phyloP scores from a whole-genome alignment of 2,113 vertebrate genomes.

The Enhydra lutris region DNA sequence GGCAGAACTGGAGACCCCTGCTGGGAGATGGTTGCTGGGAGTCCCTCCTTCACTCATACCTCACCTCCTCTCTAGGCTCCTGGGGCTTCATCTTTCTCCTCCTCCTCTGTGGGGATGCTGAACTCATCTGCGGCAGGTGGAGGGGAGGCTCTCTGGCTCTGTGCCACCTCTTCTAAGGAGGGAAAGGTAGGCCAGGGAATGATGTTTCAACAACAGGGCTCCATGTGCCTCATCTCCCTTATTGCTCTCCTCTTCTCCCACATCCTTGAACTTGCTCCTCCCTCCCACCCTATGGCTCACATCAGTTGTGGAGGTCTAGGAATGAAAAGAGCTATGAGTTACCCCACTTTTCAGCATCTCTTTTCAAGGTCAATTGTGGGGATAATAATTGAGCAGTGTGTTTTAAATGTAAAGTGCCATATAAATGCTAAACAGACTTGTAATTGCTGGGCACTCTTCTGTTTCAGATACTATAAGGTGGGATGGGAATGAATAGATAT shows the following conservation, averaged over 20 bases:
- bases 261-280: neutral
- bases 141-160: neutral
- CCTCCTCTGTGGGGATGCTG: neutral
- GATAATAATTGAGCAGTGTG: constrained; percentile 66
- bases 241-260: neutral
- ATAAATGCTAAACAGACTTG: constrained; percentile 69
- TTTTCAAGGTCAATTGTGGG: constrained; percentile 48
- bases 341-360: neutral
- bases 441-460: constrained; percentile 31
- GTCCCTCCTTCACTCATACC: accelerated
- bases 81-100: neutral
- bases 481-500: constrained; percentile 9
- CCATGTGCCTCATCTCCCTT: neutral
- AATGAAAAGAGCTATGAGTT: neutral
- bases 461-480: neutral
- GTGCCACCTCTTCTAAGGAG: neutral
- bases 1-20: neutral
- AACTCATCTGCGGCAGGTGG: constrained; percentile 22
- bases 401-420: constrained; percentile 65
- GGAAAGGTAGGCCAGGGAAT: neutral
- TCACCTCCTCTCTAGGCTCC: neutral
- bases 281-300: neutral
- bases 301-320: neutral
- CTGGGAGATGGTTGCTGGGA: neutral
- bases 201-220: neutral